phyloP scores from a whole-genome alignment of 2,888 invertebrate genomes.

The Drosophila engyochracea region DNA sequence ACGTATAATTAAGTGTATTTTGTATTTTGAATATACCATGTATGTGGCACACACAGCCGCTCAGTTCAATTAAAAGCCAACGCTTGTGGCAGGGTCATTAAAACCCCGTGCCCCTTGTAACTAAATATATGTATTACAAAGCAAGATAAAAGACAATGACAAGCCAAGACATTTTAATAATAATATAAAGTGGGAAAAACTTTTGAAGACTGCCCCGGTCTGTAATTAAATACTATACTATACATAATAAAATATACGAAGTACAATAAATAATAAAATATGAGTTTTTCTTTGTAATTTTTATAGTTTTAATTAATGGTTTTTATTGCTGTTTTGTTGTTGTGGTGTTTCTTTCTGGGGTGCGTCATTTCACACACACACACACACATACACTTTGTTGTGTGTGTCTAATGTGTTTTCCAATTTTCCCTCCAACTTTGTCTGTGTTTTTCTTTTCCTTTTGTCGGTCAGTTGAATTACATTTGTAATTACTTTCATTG shows the following conservation, averaged over 20 bases:
- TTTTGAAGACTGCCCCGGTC: conserved; percentile 45
- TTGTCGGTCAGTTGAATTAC: conserved; percentile 59
- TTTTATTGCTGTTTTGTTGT: conserved; percentile 55
- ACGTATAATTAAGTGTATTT: conserved; percentile 44
- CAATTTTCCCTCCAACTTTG: conserved; percentile 32
- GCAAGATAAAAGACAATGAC: conserved; percentile 49
- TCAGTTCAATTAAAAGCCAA: conserved; percentile 72
- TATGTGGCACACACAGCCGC: conserved; percentile 55
- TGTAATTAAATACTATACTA: conserved; percentile 65
- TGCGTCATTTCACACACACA: conserved; percentile 39
- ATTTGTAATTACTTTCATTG: conserved; percentile 77
- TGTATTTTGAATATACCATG: conserved; percentile 20
- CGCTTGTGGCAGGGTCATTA: conserved; percentile 54
- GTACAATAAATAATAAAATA: conserved; percentile 57
- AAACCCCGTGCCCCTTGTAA: conserved; percentile 17
- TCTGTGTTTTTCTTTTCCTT: conserved; percentile 13
- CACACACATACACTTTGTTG: neutral
- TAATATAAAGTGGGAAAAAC: conserved; percentile 49
- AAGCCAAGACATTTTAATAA: conserved; percentile 52
- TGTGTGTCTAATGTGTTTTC: conserved; percentile 41
- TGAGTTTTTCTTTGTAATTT: conserved; percentile 61
- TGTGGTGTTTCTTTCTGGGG: conserved; percentile 54
- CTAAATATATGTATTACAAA: conserved; percentile 10
- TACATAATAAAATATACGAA: conserved; percentile 33
- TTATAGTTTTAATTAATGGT: conserved; percentile 82